A percentile compares a stretch with the other conserved stretches of the same genome.
These are phyloP conservation scores for Sprattus sprattus DNA, from an alignment of 2,113 vertebrate genomes.

Conservation along the genomic window DNA sequence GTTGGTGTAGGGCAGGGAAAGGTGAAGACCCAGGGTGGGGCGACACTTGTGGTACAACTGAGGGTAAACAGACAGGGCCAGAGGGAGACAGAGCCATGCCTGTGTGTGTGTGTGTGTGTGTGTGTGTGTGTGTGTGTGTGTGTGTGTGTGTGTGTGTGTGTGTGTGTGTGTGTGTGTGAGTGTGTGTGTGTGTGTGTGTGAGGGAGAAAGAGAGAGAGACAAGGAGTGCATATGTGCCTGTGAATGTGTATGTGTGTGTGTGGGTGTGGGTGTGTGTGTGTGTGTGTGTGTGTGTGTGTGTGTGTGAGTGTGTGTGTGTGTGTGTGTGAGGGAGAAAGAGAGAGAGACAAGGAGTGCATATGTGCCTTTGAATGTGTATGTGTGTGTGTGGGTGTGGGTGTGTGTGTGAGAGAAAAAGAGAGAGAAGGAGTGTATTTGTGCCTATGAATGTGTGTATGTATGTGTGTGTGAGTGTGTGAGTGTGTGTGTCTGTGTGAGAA, in stretches of 20 bases:
- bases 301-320: too few relatives aligned
- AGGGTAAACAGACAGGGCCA: background rate
- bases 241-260: too few relatives aligned
- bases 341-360: background rate
- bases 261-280: too few relatives aligned
- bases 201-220: too few relatives aligned
- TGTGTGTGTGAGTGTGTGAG: background rate
- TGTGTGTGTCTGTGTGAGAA: background rate
- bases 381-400: background rate
- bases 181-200: too few relatives aligned
- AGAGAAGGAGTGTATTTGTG: conserved; percentile 39
- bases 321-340: background rate
- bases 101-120: conserved; percentile 14
- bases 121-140: background rate
- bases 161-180: background rate
- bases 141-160: background rate
- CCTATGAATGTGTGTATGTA: conserved; percentile 38
- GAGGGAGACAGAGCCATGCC: background rate
- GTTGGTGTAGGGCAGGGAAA: background rate
- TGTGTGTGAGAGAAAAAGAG: background rate
- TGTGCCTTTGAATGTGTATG: background rate
- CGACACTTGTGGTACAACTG: background rate
- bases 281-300: background rate
- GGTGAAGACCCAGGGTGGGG: background rate
- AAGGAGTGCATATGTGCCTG: too few relatives aligned